Base-by-base conservation (phyloP, 2,113 vertebrate genomes). In the Nibea coibor region DNA sequence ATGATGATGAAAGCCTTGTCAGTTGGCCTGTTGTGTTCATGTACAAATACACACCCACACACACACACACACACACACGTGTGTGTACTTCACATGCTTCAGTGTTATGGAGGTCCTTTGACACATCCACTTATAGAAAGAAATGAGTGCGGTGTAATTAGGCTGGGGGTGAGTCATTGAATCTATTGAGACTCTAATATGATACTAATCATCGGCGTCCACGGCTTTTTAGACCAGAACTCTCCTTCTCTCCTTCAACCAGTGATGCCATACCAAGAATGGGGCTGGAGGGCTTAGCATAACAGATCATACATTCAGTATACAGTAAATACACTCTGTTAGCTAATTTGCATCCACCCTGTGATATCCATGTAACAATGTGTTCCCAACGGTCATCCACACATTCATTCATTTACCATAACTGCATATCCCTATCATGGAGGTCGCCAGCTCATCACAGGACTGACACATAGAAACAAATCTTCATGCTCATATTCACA, bases 1-100 rank as follows among this genome's bases (percentile, higher is more conserved):
- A 90, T 87, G 85, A 90, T 89, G 90, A 94, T 92, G 90, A 90
- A 86, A 94, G 82, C 51, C 45, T 66, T 61, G 76, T 78, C 77
- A 82, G 47, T 70, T 81, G 72, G 76, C 76, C 75, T 80, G 79
- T 42, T 79, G 86, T 82, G 75, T 80, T 78, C 61, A 73, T 82
- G 53, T 66, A 62, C 66, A 80, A 71, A 76, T 39, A 74, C 73
- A 61, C 71, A 65, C 64, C n/a, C 26, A 67, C 81, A 57, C 14
- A 73, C 43, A 12, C 9, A 45, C 64, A 61, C 39, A 63, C 53
- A 54, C 10, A 53, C 65, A 57, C 14, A 73, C 42, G 3, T 3
- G 7, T 39, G 66, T 17, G 16, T 56, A 16, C 35, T 61, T 16
- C 39, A 75, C 58, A 62, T 69, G 82, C 81, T 81, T 71, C 54